Evolutionary conservation across 1,140 invertebrate species (phyloP).

Genomic region (Diorhabda sublineata): DNA sequence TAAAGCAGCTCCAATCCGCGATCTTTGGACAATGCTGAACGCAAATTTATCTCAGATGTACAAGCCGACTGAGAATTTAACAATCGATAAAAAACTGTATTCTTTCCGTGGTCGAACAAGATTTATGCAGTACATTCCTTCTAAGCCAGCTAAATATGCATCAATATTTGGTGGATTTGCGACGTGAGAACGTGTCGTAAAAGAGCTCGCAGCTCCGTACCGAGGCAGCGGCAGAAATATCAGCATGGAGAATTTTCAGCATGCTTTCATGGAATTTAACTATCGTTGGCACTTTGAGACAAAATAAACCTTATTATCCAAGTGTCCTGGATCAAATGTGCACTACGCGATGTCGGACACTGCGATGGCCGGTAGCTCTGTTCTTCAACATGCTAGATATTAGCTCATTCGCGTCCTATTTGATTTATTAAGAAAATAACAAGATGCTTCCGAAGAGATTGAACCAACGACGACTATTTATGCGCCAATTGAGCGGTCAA

Average conservation of each 20-base stretch:
- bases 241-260: constrained; percentile 18
- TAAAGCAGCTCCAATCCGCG: constrained; percentile 39
- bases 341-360: constrained; percentile 20
- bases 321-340: constrained; percentile 21
- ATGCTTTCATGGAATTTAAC: background rate
- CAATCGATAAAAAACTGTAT: constrained; percentile 34
- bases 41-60: constrained; percentile 28
- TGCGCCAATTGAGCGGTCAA: background rate
- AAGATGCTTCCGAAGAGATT: background rate
- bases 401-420: background rate
- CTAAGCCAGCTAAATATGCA: constrained; percentile 49
- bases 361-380: background rate
- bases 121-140: constrained; percentile 42
- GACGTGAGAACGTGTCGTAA: constrained; percentile 21
- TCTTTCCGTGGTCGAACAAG: constrained; percentile 43
- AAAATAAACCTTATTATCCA: constrained; percentile 17
- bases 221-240: constrained; percentile 20
- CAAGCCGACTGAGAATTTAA: constrained; percentile 21
- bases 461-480: background rate
- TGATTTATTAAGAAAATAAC: background rate
- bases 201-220: constrained; percentile 33
- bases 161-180: constrained; percentile 47
- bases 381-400: background rate
- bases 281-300: constrained; percentile 36
- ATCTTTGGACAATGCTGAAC: constrained; percentile 35